Evolutionary conservation across 2,888 invertebrate species (phyloP).

Genomic region (Drosophila borborema): DNA sequence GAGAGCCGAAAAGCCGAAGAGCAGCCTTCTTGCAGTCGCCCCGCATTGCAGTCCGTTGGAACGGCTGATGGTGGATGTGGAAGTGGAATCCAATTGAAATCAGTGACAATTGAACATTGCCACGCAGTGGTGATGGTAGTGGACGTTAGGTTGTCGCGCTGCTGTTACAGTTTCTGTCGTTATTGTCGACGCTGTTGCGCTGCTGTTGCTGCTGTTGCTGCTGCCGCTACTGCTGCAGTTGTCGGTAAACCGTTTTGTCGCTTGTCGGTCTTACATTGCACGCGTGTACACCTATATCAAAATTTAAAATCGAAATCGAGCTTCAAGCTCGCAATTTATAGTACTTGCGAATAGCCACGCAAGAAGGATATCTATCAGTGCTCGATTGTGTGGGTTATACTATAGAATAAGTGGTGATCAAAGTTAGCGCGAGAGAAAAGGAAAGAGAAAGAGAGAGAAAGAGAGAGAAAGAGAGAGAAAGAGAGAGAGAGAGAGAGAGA

Average conservation of each 20-base stretch:
- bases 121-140: slow-evolving; percentile 63
- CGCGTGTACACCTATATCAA: slow-evolving; percentile 18
- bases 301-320: slow-evolving; percentile 1
- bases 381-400: neutral
- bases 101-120: slow-evolving; percentile 75
- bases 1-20: slow-evolving; percentile 24
- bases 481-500: neutral
- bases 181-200: slow-evolving; percentile 3
- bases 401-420: slow-evolving; percentile 2
- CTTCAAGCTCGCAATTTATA: neutral
- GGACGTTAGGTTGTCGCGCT: slow-evolving; percentile 37
- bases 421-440: neutral
- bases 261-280: slow-evolving; percentile 12
- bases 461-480: neutral
- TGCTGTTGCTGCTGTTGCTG: neutral
- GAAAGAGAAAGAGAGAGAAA: neutral
- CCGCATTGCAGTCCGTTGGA: slow-evolving; percentile 22
- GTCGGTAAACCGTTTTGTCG: slow-evolving; percentile 32
- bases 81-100: slow-evolving; percentile 56
- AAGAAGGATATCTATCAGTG: slow-evolving; percentile 17
- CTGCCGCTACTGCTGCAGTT: slow-evolving; percentile 23
- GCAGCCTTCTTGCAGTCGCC: slow-evolving; percentile 36
- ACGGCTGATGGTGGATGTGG: slow-evolving; percentile 43
- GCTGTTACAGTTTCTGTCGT: slow-evolving; percentile 34
- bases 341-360: neutral